Evolutionary conservation across 2,888 invertebrate species (phyloP), one percentile per base, ranked within the genome.

Genomic region (Ectobius pallidus): DNA sequence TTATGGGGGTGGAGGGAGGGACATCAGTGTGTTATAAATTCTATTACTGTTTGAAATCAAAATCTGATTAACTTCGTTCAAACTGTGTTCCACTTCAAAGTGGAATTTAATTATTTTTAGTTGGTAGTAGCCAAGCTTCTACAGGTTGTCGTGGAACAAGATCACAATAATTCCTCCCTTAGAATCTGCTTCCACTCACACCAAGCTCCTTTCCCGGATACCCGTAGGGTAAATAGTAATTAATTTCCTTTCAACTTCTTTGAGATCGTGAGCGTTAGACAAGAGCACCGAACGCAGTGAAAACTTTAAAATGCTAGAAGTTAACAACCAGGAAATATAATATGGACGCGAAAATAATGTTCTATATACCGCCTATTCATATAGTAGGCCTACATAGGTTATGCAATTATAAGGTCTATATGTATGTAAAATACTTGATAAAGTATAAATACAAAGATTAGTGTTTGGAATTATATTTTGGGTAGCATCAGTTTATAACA

Each of bases 31-130:
- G 52, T 25, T 52, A 42, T 62, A 70, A 72, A 72, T 72, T 42
- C 61, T 72, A 72, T 72, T 72, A 72, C 39, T 69, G 61, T 68
- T 69, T 69, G 67, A 68, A 78, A 79, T 80, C 78, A 78, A 81
- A 80, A 80, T 80, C 79, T 80, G 80, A 80, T 79, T 79, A 80
- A 79, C 78, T 77, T 76, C 78, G 78, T 39, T 25, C 11, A 62
- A 62, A 62, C 30, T 62, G 32, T 42, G 78, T 80, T 79, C 79
- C 78, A 78, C 77, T 79, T 80, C 77, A 77, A 79, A 80, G 78
- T 78, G 78, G 79, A 80, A 79, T 79, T 79, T 79, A 80, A 81
- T 80, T 80, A 78, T 73, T 74, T 74, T 70, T 72, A 49, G 46
- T 70, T 70, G 52, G n/a, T 6, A 30, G 14, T 39, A 3, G 18